A percentile compares a stretch with the other conserved stretches of the same genome.
Conservation (phyloP, 2,888 invertebrate species). For the Prionchulus punctatus region DNA sequence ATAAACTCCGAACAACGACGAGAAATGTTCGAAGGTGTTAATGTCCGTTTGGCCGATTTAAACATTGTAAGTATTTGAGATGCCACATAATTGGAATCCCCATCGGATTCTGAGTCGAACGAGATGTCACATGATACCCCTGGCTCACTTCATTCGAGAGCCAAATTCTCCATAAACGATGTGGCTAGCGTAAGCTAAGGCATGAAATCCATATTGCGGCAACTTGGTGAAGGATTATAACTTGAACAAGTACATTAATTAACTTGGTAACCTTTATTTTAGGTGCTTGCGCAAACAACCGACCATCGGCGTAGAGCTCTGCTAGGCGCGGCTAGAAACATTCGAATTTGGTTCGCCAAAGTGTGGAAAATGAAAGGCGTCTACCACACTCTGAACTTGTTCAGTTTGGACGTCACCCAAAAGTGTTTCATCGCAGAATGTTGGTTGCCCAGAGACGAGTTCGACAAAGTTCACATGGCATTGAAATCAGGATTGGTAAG, state of each 20-base stretch:
- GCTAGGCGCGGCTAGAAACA: constrained; percentile 88
- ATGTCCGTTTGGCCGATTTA: constrained; percentile 90
- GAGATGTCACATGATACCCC: too few relatives aligned
- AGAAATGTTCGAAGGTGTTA: constrained; percentile 92
- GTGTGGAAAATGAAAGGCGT: constrained; percentile 96
- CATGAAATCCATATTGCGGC: too few relatives aligned
- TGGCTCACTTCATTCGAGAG: too few relatives aligned
- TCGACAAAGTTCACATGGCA: constrained; percentile 77
- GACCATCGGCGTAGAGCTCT: constrained; percentile 93
- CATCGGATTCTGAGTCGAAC: too few relatives aligned
- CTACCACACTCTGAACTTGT: constrained; percentile 88
- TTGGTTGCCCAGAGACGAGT: constrained; percentile 73
- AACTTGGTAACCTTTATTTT: constrained; percentile 11
- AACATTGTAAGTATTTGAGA: constrained; percentile 46
- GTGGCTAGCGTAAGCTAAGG: too few relatives aligned
- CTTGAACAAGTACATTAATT: background rate
- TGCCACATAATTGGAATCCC: too few relatives aligned
- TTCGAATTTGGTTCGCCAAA: constrained; percentile 87
- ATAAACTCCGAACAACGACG: constrained; percentile 84
- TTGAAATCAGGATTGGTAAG: constrained; percentile 73
- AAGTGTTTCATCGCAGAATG: constrained; percentile 97
- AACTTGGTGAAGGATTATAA: background rate
- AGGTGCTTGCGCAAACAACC: constrained; percentile 92
- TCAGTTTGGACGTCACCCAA: constrained; percentile 95
- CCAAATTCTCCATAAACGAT: too few relatives aligned